Percentiles rank a stretch among this genome's conserved stretches.
These are phyloP conservation scores for Cephalopterus ornatus DNA, from an alignment of 2,113 vertebrate species.

Conservation along the genomic window DNA sequence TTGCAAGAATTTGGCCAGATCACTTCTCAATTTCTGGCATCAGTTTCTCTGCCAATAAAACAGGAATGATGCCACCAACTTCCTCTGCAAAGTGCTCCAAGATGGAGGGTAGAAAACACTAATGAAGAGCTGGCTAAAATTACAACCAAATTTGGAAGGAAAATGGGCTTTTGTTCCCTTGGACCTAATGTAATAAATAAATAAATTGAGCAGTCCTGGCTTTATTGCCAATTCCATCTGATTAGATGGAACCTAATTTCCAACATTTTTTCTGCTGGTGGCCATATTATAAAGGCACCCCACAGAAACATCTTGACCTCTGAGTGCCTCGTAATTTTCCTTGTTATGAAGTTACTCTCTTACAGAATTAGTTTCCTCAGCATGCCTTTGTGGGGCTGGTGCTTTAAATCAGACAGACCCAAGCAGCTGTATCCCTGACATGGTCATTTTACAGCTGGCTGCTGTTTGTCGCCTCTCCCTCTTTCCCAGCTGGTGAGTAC, in stretches of 20 bases:
- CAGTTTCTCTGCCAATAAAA: background rate
- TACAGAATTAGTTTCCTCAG: slow-evolving; percentile 24
- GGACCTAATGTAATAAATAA: slow-evolving; percentile 51
- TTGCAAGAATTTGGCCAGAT: background rate
- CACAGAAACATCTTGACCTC: slow-evolving; percentile 39
- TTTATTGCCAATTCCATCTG: slow-evolving; percentile 34
- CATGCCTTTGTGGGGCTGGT: background rate
- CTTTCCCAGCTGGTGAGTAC: slow-evolving; percentile 42
- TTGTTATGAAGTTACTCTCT: background rate
- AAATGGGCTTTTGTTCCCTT: slow-evolving; percentile 35
- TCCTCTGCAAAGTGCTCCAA: background rate
- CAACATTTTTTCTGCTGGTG: slow-evolving; percentile 5
- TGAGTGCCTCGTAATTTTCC: slow-evolving; percentile 12
- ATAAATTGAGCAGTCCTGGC: background rate
- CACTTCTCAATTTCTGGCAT: background rate
- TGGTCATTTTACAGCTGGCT: slow-evolving; percentile 59
- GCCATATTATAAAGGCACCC: background rate
- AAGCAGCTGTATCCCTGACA: slow-evolving; percentile 38
- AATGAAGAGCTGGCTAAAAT: slow-evolving; percentile 39
- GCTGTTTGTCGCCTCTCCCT: slow-evolving; percentile 40
- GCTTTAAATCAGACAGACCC: slow-evolving; percentile 56
- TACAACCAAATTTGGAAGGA: slow-evolving; percentile 39
- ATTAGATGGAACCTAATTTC: slow-evolving; percentile 46
- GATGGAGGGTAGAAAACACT: slow-evolving; percentile 8
- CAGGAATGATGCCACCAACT: background rate